Percentiles rank a stretch among this genome's conserved stretches.
These are phyloP conservation scores for Heliconius ismenius DNA, from an alignment of 2,888 invertebrate species.

Conservation along the genomic window DNA sequence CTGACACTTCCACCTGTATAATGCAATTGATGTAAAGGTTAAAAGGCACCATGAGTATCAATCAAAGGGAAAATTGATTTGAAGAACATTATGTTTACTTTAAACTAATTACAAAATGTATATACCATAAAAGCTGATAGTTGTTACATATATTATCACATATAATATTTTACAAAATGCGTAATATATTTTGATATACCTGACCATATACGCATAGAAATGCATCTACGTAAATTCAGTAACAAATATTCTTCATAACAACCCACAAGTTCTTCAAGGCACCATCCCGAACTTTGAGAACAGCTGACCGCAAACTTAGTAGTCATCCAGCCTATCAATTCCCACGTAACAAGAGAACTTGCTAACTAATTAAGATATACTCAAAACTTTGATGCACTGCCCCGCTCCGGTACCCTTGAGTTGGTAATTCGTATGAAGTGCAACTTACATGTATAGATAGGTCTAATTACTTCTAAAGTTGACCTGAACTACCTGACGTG, in stretches of 20 bases:
- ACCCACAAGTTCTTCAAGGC: slow-evolving; percentile 10
- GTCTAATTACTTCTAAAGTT: slow-evolving; percentile 40
- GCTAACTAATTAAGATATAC: slow-evolving; percentile 49
- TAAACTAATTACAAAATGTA: no score
- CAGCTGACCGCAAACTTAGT: slow-evolving; percentile 40
- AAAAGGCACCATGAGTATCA: not conserved
- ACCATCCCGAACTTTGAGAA: slow-evolving; percentile 25
- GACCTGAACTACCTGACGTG: slow-evolving; percentile 32
- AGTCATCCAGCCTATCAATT: slow-evolving; percentile 45
- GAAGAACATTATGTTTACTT: no score
- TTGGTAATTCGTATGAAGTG: slow-evolving; percentile 39
- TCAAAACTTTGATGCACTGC: slow-evolving; percentile 48
- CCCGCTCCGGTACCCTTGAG: slow-evolving; percentile 34
- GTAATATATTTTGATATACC: no score
- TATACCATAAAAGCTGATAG: no score
- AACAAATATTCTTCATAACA: not conserved
- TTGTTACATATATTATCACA: no score
- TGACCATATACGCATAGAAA: not conserved
- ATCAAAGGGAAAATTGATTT: no score
- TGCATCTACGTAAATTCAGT: not conserved
- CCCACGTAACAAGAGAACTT: slow-evolving; percentile 45
- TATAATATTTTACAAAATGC: no score
- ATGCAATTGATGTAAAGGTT: not conserved
- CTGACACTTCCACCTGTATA: no score
- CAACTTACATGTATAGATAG: slow-evolving; percentile 34